Percentiles rank a stretch among this genome's conserved stretches.
Conservation (phyloP, 2,888 invertebrate species). For the Drosophila melanosoma region DNA sequence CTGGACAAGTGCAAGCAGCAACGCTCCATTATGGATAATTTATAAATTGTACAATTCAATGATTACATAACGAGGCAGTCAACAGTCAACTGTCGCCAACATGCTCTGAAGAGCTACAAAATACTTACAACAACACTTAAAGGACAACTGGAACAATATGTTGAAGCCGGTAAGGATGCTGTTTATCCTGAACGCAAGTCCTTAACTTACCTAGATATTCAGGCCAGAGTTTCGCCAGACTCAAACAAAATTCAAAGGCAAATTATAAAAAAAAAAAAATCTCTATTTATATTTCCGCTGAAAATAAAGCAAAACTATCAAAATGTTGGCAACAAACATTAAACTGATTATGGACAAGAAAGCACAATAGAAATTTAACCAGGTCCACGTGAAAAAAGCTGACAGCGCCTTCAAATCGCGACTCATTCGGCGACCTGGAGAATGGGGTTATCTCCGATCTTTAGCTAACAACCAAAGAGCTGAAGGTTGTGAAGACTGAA, state of each 20-base stretch:
- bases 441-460: slow-evolving; percentile 82
- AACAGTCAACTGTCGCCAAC: slow-evolving; percentile 36
- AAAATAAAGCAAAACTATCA: slow-evolving; percentile 25
- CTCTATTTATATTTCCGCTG: slow-evolving; percentile 20
- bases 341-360: slow-evolving; percentile 79
- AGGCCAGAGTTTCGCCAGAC: slow-evolving; percentile 27
- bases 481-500: no score
- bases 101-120: slow-evolving; percentile 36
- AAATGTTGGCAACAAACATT: slow-evolving; percentile 71
- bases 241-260: slow-evolving; percentile 6
- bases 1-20: slow-evolving; percentile 33
- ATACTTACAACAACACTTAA: neutral
- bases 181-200: neutral
- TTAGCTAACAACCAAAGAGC: slow-evolving; percentile 69
- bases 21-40: slow-evolving; percentile 74
- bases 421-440: slow-evolving; percentile 86
- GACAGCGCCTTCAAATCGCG: slow-evolving; percentile 78
- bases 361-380: slow-evolving; percentile 74
- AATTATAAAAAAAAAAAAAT: slow-evolving; percentile 4
- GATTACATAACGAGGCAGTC: slow-evolving; percentile 59
- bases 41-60: slow-evolving; percentile 78
- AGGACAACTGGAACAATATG: neutral
- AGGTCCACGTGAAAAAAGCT: slow-evolving; percentile 78
- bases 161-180: neutral
- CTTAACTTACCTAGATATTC: neutral